Evolutionary conservation across 2,797 vertebrate genomes (phyloP), one percentile per base, ranked within the genome.

Genomic region (Diglossa cyanea): DNA sequence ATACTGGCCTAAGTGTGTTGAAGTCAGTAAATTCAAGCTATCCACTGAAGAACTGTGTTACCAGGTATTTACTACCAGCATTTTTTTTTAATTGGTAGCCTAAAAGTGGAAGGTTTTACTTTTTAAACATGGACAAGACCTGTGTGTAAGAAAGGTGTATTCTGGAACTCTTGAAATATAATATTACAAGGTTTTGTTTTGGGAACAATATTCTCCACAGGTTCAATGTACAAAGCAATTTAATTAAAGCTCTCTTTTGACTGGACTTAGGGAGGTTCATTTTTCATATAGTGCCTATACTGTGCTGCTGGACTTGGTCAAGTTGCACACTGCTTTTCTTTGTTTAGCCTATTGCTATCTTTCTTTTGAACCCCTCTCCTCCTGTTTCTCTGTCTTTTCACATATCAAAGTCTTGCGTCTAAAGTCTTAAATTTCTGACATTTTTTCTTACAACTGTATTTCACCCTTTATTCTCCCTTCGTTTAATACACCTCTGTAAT

Each of bases 391-490:
- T 72, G 16, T 60, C 40, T 88, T 86, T 71, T 73, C 8, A 71
- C 15, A 28, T 80, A 10, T 62, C 30, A 26, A 53, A 51, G 9
- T 58, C 42, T 84, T 84, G 35, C 6, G 44, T 62, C 21, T 66
- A 1, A 84, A 54, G 10, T 65, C 23, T 47, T 65, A 35, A 31
- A 65, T 78, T 88, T 60, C 26, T 4, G 1, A 13, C 7, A 26
- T 71, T 55, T 67, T 2, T 0, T 0, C 25, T 66, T 75, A 31
- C 0, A n/a, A 35, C 13, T 33, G 6, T 51, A 11, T 74, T 86
- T 86, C 31, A 80, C 7, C 7, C 1, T 3, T 65, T 78, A 48
- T 15, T 62, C 6, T 76, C 10, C 10, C 68, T 66, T 51, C 1
- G 13, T 80, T 79, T 50, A 39, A 40, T 47, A 16, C 6, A 3